These are phyloP conservation scores for Tubiluchus corallicola DNA, from an alignment of 2,888 invertebrate genomes.

Conservation along the genomic window DNA sequence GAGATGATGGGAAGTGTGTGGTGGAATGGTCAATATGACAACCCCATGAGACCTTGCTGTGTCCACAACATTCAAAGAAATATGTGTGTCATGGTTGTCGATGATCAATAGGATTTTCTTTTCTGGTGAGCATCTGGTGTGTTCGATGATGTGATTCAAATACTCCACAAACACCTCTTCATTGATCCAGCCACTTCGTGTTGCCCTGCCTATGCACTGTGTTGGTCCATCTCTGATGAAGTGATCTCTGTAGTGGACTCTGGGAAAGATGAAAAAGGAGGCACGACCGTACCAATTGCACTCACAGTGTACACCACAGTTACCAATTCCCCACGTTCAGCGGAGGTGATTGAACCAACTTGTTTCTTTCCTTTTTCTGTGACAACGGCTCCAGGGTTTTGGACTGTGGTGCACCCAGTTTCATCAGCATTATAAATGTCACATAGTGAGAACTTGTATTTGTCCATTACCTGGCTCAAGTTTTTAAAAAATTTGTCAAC, in stretches of 20 bases:
- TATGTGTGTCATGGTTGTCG: conserved; percentile 8
- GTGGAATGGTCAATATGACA: conserved; percentile 13
- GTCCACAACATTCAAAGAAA: conserved; percentile 12
- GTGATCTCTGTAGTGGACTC: conserved; percentile 10
- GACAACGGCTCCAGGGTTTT: conserved; percentile 10
- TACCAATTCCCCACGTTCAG: conserved; percentile 13
- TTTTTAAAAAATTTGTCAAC: conserved; percentile 14
- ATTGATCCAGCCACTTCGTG: conserved; percentile 12
- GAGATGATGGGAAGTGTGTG: conserved; percentile 12
- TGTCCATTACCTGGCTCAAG: conserved; percentile 10
- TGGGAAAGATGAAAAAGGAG: conserved; percentile 13
- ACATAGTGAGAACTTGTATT: conserved; percentile 11
- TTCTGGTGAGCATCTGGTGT: conserved; percentile 11
- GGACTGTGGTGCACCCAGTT: conserved; percentile 14
- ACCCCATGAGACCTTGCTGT: conserved; percentile 12
- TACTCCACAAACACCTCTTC: conserved; percentile 12
- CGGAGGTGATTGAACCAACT: conserved; percentile 13
- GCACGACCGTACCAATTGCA: conserved; percentile 12
- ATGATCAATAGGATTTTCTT: background rate
- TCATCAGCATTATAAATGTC: conserved; percentile 14
- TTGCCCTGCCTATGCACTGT: conserved; percentile 10
- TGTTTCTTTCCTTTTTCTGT: conserved; percentile 13
- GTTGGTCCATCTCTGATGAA: conserved; percentile 10
- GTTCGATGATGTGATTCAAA: conserved; percentile 11
- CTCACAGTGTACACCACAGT: conserved; percentile 10